These are phyloP conservation scores for Episyrphus balteatus DNA, from an alignment of 1,140 invertebrate species.

Conservation along the genomic window DNA sequence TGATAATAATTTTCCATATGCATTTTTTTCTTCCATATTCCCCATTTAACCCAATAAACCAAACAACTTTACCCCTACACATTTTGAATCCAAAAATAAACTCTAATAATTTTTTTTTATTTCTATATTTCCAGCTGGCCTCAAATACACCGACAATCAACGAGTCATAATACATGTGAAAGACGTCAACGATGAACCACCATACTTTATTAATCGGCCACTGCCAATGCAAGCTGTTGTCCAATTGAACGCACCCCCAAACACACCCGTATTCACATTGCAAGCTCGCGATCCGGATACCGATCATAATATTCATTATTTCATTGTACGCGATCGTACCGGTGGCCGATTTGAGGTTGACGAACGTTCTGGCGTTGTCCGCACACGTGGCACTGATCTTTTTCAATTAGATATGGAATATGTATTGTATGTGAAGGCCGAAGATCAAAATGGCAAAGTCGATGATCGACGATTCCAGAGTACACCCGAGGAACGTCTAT, in stretches of 20 bases:
- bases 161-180: constrained; percentile 89
- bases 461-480: constrained; percentile 82
- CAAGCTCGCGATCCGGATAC: constrained; percentile 91
- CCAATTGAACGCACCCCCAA: constrained; percentile 84
- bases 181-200: constrained; percentile 91
- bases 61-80: too few species aligned
- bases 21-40: too few species aligned
- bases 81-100: not conserved
- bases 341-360: constrained; percentile 75
- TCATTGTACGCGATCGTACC: constrained; percentile 81
- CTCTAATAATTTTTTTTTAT: constrained; percentile 3
- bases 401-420: constrained; percentile 95
- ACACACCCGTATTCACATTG: constrained; percentile 90
- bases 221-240: constrained; percentile 94
- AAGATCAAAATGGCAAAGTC: constrained; percentile 83
- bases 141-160: constrained; percentile 76
- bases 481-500: constrained; percentile 79
- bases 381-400: constrained; percentile 78
- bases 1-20: too few species aligned
- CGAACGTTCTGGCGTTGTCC: constrained; percentile 84
- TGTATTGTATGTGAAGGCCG: constrained; percentile 88
- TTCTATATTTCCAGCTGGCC: constrained; percentile 23
- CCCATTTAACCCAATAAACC: too few species aligned
- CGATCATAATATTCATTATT: constrained; percentile 91
- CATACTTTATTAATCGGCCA: constrained; percentile 90